Base-by-base conservation (phyloP, 2,888 invertebrate species). In the Mimachlamys varia region DNA sequence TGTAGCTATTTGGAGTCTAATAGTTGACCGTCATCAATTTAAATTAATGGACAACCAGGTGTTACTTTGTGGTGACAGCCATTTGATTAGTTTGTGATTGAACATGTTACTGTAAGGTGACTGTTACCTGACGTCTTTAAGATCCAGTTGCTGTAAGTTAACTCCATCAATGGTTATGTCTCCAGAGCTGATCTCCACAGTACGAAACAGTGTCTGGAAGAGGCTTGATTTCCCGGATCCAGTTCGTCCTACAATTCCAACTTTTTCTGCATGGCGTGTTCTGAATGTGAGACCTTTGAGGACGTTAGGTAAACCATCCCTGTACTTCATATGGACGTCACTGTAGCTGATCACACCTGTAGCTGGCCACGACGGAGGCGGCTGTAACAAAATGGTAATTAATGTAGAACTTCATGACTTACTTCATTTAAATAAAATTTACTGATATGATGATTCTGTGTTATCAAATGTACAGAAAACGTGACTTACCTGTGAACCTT, bases 151-250 rank as follows among this genome's bases (percentile, higher is more conserved):
- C 90, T 97, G 97, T 88, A 99, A 97, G 96, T 98, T 98, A 5
- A 99, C 98, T 90, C 98, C 98, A 97, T 99, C 99, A 92, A 99
- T 97, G 33, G 97, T 97, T 93, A 99, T 98, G 76, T 97, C 97
- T 19, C 99, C 99, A 37, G 97, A 97, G 92, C 97, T 96, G 50
- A 98, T 96, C 92, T 98, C 98, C 15, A 98, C 97, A 90, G 99
- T 97, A 90, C 99, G 97, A 96, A 99, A 98, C 5, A 99, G 96
- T 0, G 98, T 98, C 88, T 98, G 97, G 94, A 99, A 97, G 53
- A 99, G 97, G 7, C 98, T 98, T 95, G 98, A 98, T 97, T 99
- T 99, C 89, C 99, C 99, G 12, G 99, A 98, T 89, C 99, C 99
- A 0, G 99, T 99, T 94, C 99, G 97, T 3, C 99, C 99, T 90